phyloP scores from a whole-genome alignment of 2,888 invertebrate genomes.

The Lepidonotus clava region DNA sequence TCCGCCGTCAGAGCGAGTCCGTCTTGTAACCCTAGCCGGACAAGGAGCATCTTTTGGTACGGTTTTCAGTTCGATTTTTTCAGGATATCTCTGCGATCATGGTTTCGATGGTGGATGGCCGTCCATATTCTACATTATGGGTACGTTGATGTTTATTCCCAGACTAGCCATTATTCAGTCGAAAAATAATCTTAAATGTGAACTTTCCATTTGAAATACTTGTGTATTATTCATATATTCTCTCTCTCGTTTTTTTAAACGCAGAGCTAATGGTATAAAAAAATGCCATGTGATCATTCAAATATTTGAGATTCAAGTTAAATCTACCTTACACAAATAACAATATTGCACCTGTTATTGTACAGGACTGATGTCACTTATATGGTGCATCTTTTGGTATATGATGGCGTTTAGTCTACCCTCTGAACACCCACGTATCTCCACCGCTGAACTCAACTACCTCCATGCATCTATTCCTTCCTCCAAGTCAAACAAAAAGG shows the following conservation, averaged over 20 bases:
- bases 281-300: too few species aligned
- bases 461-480: background rate
- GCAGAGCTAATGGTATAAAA: too few species aligned
- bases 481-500: too few species aligned
- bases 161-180: too few species aligned
- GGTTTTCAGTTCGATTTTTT: background rate
- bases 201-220: too few species aligned
- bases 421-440: background rate
- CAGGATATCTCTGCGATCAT: background rate
- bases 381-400: background rate
- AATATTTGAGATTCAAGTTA: too few species aligned
- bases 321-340: too few species aligned
- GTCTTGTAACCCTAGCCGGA: background rate
- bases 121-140: background rate
- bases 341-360: too few species aligned
- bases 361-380: background rate
- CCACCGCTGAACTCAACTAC: background rate
- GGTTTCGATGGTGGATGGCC: constrained; percentile 18
- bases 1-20: background rate
- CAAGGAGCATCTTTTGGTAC: background rate
- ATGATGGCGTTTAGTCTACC: background rate
- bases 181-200: too few species aligned
- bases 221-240: too few species aligned
- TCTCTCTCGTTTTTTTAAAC: too few species aligned
- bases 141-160: too few species aligned